Conservation (phyloP, 2,113 vertebrate genomes). For the Hemichromis elongatus region DNA sequence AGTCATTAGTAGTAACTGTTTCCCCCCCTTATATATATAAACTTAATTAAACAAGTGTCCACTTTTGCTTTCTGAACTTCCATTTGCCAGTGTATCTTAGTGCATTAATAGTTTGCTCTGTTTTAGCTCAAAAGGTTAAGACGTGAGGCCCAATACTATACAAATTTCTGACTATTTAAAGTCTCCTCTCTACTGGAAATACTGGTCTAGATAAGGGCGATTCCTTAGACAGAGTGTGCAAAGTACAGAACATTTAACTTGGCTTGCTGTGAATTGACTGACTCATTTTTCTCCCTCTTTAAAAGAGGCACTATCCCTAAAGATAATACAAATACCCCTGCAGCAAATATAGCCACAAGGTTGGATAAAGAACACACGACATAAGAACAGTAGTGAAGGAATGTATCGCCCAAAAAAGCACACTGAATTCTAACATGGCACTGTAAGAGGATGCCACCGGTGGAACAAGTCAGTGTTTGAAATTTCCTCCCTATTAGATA, state of each 20-base stretch:
- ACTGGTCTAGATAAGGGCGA: not conserved
- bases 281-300: not conserved
- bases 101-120: not conserved
- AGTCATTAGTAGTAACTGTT: not conserved
- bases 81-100: not conserved
- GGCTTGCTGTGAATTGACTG: not conserved
- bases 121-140: not conserved
- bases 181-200: not conserved
- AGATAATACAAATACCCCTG: too few relatives aligned
- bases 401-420: not conserved
- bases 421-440: accelerated
- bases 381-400: not conserved
- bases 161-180: not conserved
- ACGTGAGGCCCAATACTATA: not conserved
- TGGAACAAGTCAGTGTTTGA: not conserved
- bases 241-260: not conserved
- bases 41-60: not conserved
- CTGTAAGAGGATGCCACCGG: not conserved
- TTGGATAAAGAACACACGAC: not conserved
- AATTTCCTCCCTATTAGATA: not conserved
- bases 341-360: too few relatives aligned
- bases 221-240: not conserved
- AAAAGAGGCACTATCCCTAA: not conserved
- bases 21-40: not conserved
- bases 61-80: not conserved